These are phyloP conservation scores for Octonoba sinensis DNA, from an alignment of 2,888 invertebrate genomes.

Conservation along the genomic window DNA sequence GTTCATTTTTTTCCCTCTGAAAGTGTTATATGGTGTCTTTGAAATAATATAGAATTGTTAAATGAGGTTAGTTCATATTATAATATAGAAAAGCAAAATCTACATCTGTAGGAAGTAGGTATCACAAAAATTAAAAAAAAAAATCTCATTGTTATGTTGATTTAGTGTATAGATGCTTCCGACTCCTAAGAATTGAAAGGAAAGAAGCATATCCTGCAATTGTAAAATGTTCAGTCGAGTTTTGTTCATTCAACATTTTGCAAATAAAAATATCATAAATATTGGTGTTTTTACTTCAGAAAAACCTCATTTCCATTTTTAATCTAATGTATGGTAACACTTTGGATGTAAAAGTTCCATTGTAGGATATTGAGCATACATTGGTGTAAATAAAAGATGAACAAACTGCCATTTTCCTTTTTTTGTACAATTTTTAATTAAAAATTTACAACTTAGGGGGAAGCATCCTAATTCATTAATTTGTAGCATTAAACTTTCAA, in stretches of 20 bases:
- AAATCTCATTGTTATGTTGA: conserved; percentile 56
- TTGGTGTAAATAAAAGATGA: conserved; percentile 52
- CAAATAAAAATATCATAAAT: conserved; percentile 43
- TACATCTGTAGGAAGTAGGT: conserved; percentile 48
- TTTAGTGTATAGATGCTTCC: conserved; percentile 50
- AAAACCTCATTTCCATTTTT: conserved; percentile 53
- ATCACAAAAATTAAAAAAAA: conserved; percentile 19
- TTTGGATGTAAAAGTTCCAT: conserved; percentile 41
- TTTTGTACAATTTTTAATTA: not conserved
- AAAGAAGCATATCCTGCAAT: conserved; percentile 30
- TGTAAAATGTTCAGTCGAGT: conserved; percentile 41
- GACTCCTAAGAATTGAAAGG: not conserved
- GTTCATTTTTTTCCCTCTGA: conserved; percentile 18
- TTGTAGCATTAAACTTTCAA: no score
- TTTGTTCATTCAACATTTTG: conserved; percentile 31
- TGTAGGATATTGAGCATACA: conserved; percentile 49
- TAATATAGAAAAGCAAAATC: conserved; percentile 31
- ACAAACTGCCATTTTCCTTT: conserved; percentile 37
- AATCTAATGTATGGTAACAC: conserved; percentile 29
- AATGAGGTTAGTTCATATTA: conserved; percentile 42
- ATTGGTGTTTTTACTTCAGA: conserved; percentile 52
- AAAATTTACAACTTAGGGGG: no score
- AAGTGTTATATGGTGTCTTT: conserved; percentile 39
- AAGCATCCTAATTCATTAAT: no score
- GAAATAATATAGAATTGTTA: conserved; percentile 43